Evolutionary conservation across 2,113 vertebrate genomes (phyloP).

Genomic region (Malurus elegans): DNA sequence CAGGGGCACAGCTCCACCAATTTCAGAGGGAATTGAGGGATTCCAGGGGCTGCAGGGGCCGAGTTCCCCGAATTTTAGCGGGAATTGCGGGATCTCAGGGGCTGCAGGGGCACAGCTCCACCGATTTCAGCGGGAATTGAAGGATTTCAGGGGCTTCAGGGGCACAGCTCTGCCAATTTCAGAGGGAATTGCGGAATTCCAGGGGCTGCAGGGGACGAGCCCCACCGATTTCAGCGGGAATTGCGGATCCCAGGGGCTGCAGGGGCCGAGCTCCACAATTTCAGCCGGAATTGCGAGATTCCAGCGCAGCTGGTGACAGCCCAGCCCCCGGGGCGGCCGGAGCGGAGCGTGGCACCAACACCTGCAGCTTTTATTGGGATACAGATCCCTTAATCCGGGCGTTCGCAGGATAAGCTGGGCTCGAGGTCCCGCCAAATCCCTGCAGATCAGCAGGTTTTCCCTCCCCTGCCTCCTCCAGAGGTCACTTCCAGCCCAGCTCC

Average conservation of each 20-base stretch:
- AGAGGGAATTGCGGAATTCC: too few relatives aligned
- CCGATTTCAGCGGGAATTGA: too few relatives aligned
- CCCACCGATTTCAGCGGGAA: too few relatives aligned
- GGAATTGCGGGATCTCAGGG: too few relatives aligned
- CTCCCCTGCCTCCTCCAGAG: conserved; percentile 4
- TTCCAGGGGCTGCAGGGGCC: too few relatives aligned
- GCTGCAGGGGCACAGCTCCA: too few relatives aligned
- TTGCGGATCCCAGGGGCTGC: not conserved
- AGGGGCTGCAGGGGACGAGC: too few relatives aligned
- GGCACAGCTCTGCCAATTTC: too few relatives aligned
- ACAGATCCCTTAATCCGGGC: conserved; percentile 17
- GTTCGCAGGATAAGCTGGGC: conserved; percentile 12
- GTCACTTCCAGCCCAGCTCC: conserved; percentile 12
- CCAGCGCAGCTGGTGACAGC: not conserved
- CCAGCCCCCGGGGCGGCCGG: not conserved
- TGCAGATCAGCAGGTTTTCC: conserved; percentile 3
- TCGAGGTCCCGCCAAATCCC: conserved; percentile 26
- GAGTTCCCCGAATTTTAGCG: too few relatives aligned
- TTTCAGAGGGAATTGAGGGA: too few relatives aligned
- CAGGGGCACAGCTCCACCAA: too few relatives aligned
- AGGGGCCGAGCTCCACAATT: not conserved
- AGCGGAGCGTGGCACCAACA: not conserved
- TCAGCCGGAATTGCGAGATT: not conserved
- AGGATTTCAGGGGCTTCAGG: too few relatives aligned
- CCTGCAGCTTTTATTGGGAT: not conserved